phyloP scores from a whole-genome alignment of 2,797 vertebrate genomes.

The Propithecus deckenii region DNA sequence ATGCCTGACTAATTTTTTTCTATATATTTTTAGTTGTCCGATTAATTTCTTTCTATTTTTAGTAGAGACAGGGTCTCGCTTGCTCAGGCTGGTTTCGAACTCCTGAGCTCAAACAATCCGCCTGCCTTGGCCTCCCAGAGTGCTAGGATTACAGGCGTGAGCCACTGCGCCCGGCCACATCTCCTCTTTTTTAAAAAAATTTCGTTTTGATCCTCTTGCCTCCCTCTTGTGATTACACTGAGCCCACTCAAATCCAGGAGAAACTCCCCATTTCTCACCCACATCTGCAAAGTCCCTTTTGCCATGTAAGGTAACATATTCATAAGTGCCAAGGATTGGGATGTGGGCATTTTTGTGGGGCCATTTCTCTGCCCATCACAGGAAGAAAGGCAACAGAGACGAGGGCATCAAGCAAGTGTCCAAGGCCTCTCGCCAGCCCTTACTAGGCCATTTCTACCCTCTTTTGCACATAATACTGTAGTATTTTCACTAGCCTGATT shows the following conservation, averaged over 20 bases:
- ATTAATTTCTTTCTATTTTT: too few species aligned
- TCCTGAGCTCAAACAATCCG: too few species aligned
- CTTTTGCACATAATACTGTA: neutral
- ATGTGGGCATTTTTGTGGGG: neutral
- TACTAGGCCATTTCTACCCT: neutral
- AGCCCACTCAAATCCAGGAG: neutral
- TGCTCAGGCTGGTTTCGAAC: too few species aligned
- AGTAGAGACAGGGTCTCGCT: too few species aligned
- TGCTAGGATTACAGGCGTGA: too few species aligned
- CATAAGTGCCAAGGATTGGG: neutral
- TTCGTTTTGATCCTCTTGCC: neutral
- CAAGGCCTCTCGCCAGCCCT: neutral
- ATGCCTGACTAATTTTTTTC: too few species aligned
- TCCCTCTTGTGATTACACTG: neutral
- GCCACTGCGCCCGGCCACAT: too few species aligned
- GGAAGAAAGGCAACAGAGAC: neutral
- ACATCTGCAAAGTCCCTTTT: neutral
- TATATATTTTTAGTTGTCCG: too few species aligned
- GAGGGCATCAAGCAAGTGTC: neutral
- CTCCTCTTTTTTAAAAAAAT: neutral
- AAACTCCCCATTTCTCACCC: neutral
- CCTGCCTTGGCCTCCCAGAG: too few species aligned
- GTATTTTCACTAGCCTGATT: neutral
- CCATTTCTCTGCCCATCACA: neutral
- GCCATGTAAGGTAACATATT: neutral